These are phyloP conservation scores for Apis cerana DNA, from an alignment of 1,140 invertebrate genomes.

Conservation along the genomic window DNA sequence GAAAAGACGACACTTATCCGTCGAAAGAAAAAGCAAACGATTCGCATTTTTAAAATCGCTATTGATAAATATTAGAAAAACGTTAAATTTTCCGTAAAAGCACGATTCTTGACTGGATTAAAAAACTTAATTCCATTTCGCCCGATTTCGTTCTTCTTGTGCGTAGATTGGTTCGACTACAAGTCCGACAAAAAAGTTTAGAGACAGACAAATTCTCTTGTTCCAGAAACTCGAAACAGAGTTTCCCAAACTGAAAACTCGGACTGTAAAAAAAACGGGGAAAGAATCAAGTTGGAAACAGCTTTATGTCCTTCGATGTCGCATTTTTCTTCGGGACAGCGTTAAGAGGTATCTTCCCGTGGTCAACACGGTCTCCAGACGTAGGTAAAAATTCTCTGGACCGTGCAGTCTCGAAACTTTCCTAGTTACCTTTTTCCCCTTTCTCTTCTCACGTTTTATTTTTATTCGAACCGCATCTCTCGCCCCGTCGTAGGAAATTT, in stretches of 20 bases:
- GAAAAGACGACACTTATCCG: no score
- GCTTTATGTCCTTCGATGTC: slow-evolving; percentile 27
- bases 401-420: slow-evolving; percentile 53
- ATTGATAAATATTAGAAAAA: no score
- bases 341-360: slow-evolving; percentile 54
- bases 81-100: no score
- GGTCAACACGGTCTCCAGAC: slow-evolving; percentile 29
- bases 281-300: slow-evolving; percentile 22
- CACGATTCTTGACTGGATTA: no score
- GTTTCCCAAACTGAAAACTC: slow-evolving; percentile 43
- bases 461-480: neutral
- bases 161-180: no score
- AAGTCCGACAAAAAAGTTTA: neutral
- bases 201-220: neutral
- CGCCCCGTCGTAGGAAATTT: no score
- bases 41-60: no score
- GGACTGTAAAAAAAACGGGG: slow-evolving; percentile 9
- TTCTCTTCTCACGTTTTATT: neutral
- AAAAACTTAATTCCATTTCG: neutral
- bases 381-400: slow-evolving; percentile 51
- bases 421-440: slow-evolving; percentile 34
- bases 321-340: slow-evolving; percentile 38
- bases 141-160: no score
- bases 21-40: no score
- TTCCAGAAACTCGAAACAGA: neutral